Base-by-base conservation (phyloP, 2,797 vertebrate species). In the Thaleichthys pacificus region DNA sequence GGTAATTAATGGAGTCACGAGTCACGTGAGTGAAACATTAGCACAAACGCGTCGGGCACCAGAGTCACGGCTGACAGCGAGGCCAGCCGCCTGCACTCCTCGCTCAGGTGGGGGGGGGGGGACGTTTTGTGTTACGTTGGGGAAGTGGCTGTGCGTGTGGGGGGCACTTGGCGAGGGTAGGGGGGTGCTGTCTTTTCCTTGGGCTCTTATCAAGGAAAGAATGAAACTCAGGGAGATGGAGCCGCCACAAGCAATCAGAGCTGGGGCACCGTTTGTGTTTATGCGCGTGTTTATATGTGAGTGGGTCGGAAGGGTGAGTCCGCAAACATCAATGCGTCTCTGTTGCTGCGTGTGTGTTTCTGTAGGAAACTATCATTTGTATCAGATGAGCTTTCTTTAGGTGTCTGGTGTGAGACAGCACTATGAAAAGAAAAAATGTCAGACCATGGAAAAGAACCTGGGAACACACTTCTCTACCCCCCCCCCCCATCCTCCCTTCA, bases 1-100 rank as follows among this genome's bases (percentile, higher is more conserved):
- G 38, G 90, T 80, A 82, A 80, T 89, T 90, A 70, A 87, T 88
- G 89, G 87, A 92, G 92, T 92, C 82, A 91, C 85, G 82, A 85
- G 80, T 54, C n/a, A n/a, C n/a, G 66, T 89, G 90, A 92, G 90
- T 93, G 86, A 92, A 92, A 92, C 91, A 91, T 92, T 92, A 90
- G 89, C 86, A 54, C 74, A 66, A 82, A 76, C 72, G 81, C 11
- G 2, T 77, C 82, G 84, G 83, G 85, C 80, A 65, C 80, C 69
- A 72, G 87, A 88, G 85, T 84, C 68, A 75, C 49, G 78, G 85
- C 47, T 19, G 69, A 62, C 80, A 83, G 76, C 73, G 61, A 80
- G 77, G 74, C 69, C 49, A 38, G 75, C 82, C 78, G 66, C 79
- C 72, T 21, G 70, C 58, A 69, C 80, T 77, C 51, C 12, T 60